A percentile compares a stretch with the other conserved stretches of the same genome.
phyloP scores from a whole-genome alignment of 35 echinoderm and acorn worm species.

The Chiridota heheva region DNA sequence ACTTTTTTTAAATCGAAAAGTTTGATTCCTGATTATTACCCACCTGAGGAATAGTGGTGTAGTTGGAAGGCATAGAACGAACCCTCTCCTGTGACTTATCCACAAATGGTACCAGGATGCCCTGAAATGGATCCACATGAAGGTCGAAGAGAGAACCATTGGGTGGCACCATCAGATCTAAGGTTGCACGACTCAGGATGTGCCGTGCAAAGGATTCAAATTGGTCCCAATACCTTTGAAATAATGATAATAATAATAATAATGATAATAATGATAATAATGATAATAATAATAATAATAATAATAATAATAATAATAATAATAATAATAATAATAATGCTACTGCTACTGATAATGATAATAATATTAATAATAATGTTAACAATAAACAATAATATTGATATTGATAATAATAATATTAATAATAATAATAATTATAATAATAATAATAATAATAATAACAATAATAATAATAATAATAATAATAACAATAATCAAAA shows the following conservation, averaged over 20 bases:
- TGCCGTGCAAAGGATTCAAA: slow-evolving; percentile 81
- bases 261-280: too few relatives aligned
- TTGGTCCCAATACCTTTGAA: slow-evolving; percentile 44
- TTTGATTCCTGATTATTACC: not conserved
- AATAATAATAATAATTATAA: too few relatives aligned
- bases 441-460: too few relatives aligned
- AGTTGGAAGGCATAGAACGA: slow-evolving; percentile 71
- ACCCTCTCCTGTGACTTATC: slow-evolving; percentile 63
- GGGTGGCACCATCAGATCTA: slow-evolving; percentile 58
- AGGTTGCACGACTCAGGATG: slow-evolving; percentile 49
- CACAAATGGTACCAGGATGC: slow-evolving; percentile 50
- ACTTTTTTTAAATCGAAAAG: not conserved
- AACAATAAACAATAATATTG: too few relatives aligned
- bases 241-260: not conserved
- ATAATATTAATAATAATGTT: too few relatives aligned
- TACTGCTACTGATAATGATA: too few relatives aligned
- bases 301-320: too few relatives aligned
- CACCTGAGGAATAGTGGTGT: slow-evolving; percentile 85
- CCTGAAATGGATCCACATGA: slow-evolving; percentile 65
- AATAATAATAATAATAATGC: too few relatives aligned
- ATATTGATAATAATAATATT: too few relatives aligned
- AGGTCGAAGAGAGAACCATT: slow-evolving; percentile 76
- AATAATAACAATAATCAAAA: too few relatives aligned
- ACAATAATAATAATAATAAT: too few relatives aligned
- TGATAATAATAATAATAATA: too few relatives aligned